Evolutionary conservation across 2,797 vertebrate species (phyloP).

Genomic region (Microtus agrestis): DNA sequence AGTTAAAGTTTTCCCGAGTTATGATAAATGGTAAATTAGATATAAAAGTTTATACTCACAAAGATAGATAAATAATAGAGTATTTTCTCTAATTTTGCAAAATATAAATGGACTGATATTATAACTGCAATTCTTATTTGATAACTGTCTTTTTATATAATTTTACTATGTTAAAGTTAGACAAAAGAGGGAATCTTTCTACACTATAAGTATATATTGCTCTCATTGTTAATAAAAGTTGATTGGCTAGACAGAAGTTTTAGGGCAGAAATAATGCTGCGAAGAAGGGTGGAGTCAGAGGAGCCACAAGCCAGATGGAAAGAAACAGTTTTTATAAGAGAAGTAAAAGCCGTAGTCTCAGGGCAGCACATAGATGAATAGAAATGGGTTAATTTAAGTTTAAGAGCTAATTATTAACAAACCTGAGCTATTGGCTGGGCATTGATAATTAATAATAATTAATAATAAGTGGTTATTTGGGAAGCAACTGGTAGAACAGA

Average conservation of each 20-base stretch:
- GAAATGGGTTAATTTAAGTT: not conserved
- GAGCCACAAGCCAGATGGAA: not conserved
- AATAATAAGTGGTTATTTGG: not conserved
- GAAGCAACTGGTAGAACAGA: not conserved
- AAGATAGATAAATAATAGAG: too few relatives aligned
- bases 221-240: too few relatives aligned
- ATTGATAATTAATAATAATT: not conserved
- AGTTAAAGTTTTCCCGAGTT: too few relatives aligned
- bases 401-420: not conserved
- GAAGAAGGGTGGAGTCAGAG: not conserved
- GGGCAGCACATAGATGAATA: not conserved
- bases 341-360: not conserved
- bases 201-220: too few relatives aligned
- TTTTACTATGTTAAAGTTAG: too few relatives aligned
- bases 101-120: too few relatives aligned
- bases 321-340: not conserved
- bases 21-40: too few relatives aligned
- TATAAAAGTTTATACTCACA: too few relatives aligned
- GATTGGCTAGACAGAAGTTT: not conserved
- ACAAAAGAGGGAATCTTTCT: too few relatives aligned
- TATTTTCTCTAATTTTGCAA: too few relatives aligned
- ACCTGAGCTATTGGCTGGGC: not conserved
- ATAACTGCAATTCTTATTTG: too few relatives aligned
- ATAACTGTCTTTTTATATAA: too few relatives aligned
- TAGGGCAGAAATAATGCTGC: not conserved